phyloP scores from a whole-genome alignment of 2,113 vertebrate genomes.

The Motacilla alba region DNA sequence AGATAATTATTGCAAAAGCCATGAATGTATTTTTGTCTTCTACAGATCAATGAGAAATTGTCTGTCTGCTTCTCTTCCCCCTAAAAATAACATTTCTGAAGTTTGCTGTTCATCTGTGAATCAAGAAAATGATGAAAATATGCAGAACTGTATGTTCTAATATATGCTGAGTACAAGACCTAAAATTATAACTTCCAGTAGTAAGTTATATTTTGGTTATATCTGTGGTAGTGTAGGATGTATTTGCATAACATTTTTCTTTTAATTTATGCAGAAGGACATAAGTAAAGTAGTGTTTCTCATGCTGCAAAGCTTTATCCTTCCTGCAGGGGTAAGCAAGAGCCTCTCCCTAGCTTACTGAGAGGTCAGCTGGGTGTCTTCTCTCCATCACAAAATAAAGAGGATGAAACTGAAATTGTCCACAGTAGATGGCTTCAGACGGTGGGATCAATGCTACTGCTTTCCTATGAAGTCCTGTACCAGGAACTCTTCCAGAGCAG shows the following conservation, averaged over 20 bases:
- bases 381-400: not conserved
- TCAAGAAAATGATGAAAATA: slow-evolving; percentile 37
- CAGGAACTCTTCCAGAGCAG: not conserved
- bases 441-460: not conserved
- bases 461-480: not conserved
- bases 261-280: not conserved
- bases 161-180: not conserved
- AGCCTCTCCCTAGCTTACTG: not conserved
- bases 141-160: slow-evolving; percentile 42
- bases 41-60: not conserved
- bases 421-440: not conserved
- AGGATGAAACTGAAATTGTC: not conserved
- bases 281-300: not conserved
- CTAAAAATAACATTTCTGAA: slow-evolving; percentile 11
- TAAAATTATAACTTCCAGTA: slow-evolving; percentile 37
- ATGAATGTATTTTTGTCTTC: not conserved
- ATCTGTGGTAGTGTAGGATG: not conserved
- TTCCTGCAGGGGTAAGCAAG: not conserved
- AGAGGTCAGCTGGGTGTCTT: not conserved
- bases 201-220: slow-evolving; percentile 30
- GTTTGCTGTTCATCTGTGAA: slow-evolving; percentile 14
- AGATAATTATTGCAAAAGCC: not conserved
- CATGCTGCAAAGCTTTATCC: not conserved
- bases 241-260: slow-evolving; percentile 11
- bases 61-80: not conserved